phyloP scores from a whole-genome alignment of 2,888 invertebrate genomes.

The Ctenicera cuprea region DNA sequence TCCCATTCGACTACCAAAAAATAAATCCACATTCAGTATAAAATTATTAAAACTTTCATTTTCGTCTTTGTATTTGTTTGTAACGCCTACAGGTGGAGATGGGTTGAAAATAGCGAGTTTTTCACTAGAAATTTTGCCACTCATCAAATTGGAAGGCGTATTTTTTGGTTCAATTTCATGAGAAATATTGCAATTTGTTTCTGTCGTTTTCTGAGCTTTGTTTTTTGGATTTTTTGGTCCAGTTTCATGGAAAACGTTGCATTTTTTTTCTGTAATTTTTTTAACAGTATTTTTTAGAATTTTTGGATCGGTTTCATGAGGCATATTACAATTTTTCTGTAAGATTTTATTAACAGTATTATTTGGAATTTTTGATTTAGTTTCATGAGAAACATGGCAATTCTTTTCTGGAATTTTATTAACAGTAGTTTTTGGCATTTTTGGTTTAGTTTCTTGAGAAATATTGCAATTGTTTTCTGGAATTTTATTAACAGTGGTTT shows the following conservation, averaged over 20 bases:
- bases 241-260: too few relatives aligned
- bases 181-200: background rate
- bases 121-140: constrained; percentile 47
- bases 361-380: constrained; percentile 11
- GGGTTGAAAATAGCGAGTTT: constrained; percentile 66
- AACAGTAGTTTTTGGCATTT: too few relatives aligned
- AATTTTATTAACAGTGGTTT: too few relatives aligned
- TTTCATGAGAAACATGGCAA: too few relatives aligned
- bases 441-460: background rate
- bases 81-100: constrained; percentile 2
- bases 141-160: constrained; percentile 32
- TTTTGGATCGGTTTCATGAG: background rate
- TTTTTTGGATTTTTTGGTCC: too few relatives aligned
- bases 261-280: too few relatives aligned
- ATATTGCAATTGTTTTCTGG: too few relatives aligned
- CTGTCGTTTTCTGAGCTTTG: too few relatives aligned
- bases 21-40: constrained; percentile 72
- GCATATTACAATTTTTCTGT: background rate
- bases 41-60: constrained; percentile 74
- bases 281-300: too few relatives aligned
- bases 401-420: too few relatives aligned
- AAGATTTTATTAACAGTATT: background rate
- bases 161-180: constrained; percentile 11
- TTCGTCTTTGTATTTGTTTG: constrained; percentile 61
- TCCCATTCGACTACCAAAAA: constrained; percentile 72